Percentiles rank a stretch among this genome's conserved stretches.
Conservation (phyloP, 2,797 vertebrate genomes). For the Rhincodon typus region DNA sequence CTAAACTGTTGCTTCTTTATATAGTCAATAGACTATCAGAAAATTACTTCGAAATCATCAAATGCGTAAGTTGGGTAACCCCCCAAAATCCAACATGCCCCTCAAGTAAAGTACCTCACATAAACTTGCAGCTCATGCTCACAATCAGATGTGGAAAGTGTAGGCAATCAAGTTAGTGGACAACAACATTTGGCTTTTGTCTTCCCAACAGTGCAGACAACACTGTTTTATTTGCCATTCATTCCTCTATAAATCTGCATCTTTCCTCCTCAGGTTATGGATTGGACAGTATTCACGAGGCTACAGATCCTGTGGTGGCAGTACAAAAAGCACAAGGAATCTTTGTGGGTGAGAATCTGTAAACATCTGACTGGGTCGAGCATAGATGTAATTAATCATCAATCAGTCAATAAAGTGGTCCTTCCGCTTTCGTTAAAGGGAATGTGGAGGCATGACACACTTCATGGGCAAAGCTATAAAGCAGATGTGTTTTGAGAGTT, state of each 20-base stretch:
- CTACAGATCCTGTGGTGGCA: constrained; percentile 64
- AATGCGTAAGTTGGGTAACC: too few species aligned
- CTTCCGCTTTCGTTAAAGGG: neutral
- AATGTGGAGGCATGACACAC: neutral
- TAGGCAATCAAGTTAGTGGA: neutral
- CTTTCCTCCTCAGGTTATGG: constrained; percentile 62
- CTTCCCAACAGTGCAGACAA: neutral
- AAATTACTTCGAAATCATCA: too few species aligned
- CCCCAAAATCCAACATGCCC: too few species aligned
- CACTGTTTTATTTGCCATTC: neutral
- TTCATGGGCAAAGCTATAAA: neutral
- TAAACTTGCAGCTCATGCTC: neutral
- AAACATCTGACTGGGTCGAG: neutral
- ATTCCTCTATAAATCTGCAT: neutral
- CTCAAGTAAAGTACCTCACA: too few species aligned
- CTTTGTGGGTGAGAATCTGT: constrained; percentile 67
- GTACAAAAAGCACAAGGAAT: constrained; percentile 70
- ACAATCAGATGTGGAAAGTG: neutral
- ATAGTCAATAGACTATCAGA: too few species aligned
- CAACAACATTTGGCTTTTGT: neutral
- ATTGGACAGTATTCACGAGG: constrained; percentile 73
- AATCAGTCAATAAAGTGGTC: too few species aligned
- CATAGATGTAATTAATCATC: neutral
- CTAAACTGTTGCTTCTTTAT: too few species aligned
- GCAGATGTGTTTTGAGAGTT: neutral